Evolutionary conservation across 2,888 invertebrate genomes (phyloP), one percentile per base, ranked within the genome.

Genomic region (Amphipyra berbera): DNA sequence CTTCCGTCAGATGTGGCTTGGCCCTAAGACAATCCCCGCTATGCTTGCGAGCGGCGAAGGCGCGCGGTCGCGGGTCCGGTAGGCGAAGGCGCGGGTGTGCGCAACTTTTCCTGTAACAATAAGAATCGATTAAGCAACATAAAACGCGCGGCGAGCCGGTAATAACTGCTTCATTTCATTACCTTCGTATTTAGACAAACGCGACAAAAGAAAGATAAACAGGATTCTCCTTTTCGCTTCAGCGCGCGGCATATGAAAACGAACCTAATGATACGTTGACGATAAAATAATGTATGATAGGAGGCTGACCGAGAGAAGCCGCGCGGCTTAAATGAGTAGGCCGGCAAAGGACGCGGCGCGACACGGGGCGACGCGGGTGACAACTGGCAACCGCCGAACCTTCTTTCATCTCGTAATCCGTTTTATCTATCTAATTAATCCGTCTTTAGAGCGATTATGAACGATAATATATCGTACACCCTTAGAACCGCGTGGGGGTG

Each of bases 361-460:
- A 30, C 7, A 7, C 30, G 30, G 6, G 30, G 4, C 30, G 4
- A 30, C 30, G 21, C 21, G 30, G 27, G 27, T 5, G 27, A 6
- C 27, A 6, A 30, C 30, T 30, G 30, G 6, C 12, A 21, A 44
- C 44, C 21, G 21, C 21, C 10, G 12, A 44, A 44, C 10, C 42
- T 13, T 13, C 30, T 9, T 10, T 35, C 33, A 35, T 33, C 33
- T 14, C 44, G 12, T 58, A 38, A 58, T 45, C 50, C 45, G 44
- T 12, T 30, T 45, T 56, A 56, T 47, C 58, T 50, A 50, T 49
- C 44, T 58, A 49, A 58, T 50, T 50, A 50, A 58, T 58, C 38
- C 45, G 30, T 37, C 37, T 50, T 45, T 38, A 58, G 27, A 21
- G 44, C 45, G 21, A 50, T 40, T 50, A 57, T 27, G 44, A 49